Percentiles rank a stretch among this genome's conserved stretches.
phyloP scores from a whole-genome alignment of 2,888 invertebrate species.

The Melipona bicolor region DNA sequence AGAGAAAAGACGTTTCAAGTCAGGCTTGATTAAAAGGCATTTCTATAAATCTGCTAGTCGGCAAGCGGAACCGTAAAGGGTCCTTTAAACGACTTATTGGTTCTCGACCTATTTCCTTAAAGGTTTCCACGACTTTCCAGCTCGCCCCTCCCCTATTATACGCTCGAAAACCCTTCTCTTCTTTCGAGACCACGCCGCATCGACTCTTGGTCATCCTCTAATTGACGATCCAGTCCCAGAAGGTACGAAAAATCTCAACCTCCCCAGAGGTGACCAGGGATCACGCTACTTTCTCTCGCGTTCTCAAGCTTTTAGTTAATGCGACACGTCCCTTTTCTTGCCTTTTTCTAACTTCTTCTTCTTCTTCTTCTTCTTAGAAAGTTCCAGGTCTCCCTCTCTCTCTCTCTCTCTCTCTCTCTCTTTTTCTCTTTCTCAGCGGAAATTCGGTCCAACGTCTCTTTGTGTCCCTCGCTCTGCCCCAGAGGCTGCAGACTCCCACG shows the following conservation, averaged over 20 bases:
- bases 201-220: slow-evolving; percentile 20
- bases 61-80: slow-evolving; percentile 43
- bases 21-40: slow-evolving; percentile 43
- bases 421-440: slow-evolving; percentile 36
- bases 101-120: slow-evolving; percentile 62
- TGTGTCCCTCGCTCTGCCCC: slow-evolving; percentile 59
- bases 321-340: slow-evolving; percentile 21
- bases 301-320: slow-evolving; percentile 21
- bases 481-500: slow-evolving; percentile 69
- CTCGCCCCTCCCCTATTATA: slow-evolving; percentile 40
- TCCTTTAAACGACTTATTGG: slow-evolving; percentile 62
- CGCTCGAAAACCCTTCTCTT: slow-evolving; percentile 17
- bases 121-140: slow-evolving; percentile 46
- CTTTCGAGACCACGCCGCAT: not conserved
- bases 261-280: not conserved
- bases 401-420: not conserved
- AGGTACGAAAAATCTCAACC: slow-evolving; percentile 10
- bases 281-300: not conserved
- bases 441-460: slow-evolving; percentile 69
- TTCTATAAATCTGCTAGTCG: slow-evolving; percentile 38
- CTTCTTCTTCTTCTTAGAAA: not conserved
- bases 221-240: slow-evolving; percentile 9
- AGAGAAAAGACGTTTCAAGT: not conserved
- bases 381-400: not conserved
- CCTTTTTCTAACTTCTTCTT: not conserved